These are phyloP conservation scores for Glyphotaelius pellucidus DNA, from an alignment of 2,888 invertebrate species.

Conservation along the genomic window DNA sequence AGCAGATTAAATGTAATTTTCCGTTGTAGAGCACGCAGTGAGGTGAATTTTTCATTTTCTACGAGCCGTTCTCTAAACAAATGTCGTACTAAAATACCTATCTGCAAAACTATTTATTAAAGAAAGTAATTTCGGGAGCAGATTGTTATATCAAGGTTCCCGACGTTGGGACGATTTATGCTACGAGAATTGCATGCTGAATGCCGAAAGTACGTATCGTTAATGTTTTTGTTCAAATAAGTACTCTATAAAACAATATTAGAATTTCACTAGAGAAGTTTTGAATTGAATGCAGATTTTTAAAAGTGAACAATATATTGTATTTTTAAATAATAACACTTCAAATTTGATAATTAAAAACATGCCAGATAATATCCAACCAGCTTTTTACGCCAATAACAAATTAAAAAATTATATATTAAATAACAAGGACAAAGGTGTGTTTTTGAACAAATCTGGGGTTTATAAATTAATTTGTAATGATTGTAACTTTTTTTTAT, in stretches of 20 bases:
- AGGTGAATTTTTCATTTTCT: constrained; percentile 65
- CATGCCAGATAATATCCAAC: too few species aligned
- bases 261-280: not conserved
- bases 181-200: not conserved
- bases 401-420: too few species aligned
- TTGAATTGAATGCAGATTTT: not conserved
- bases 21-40: constrained; percentile 41
- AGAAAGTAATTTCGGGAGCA: constrained; percentile 63
- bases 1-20: constrained; percentile 64
- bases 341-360: too few species aligned
- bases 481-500: too few species aligned
- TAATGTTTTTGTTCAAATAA: not conserved
- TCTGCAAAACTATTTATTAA: constrained; percentile 62
- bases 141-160: constrained; percentile 49
- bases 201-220: not conserved
- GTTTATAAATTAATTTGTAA: too few species aligned
- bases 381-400: too few species aligned
- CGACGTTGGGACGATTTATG: constrained; percentile 52
- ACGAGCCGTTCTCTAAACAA: constrained; percentile 50
- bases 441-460: too few species aligned
- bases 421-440: too few species aligned
- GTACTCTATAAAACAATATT: not conserved
- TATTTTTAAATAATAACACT: too few species aligned
- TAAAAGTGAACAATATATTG: too few species aligned
- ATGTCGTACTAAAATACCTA: constrained; percentile 57